Evolutionary conservation across 64 coral and sea anemone genomes (phyloP), one percentile per base, ranked within the genome.

Genomic region (Pachyseris speciosa): DNA sequence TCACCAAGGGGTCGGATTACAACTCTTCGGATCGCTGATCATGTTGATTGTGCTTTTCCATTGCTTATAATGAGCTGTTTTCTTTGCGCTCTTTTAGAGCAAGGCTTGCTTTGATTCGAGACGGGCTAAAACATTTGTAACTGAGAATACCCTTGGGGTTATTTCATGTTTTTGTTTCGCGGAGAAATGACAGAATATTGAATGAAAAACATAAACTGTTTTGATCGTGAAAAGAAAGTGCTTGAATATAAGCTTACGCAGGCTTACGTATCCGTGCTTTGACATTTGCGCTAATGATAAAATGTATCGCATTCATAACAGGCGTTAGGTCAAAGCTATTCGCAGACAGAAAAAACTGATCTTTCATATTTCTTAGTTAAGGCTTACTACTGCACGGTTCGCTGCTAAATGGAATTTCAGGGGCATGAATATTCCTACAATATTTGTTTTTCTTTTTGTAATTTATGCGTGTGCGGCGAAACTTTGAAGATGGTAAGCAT

Each of bases 401-500:
- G n/a, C 9, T 53, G 49, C 51, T 3, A 10, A 57, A 15, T 33
- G 32, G 9, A 13, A 8, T 37, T 16, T 59, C 30, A 40, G 6
- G 2, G 7, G n/a, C 52, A 38, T 50, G 48, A 28, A 78, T 55
- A 33, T 78, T 9, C 48, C 53, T 10, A 10, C 22, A 32, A 80
- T 61, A 7, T 80, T 61, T 80, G 76, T 61, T 61, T 10, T 63
- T 80, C 53, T 2, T 26, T 39, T 52, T 38, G 7, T 60, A 60
- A 76, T 76, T 28, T 50, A 61, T 80, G 76, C 51, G 17, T 26
- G 52, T 22, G 76, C 76, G 76, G 76, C 34, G 47, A 59, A 80
- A 80, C 76, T 80, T 80, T 80, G 51, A 60, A 80, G 76, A 80
- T 80, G 28, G 16, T 7, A 80, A 57, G 34, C 76, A 80, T 80